Evolutionary conservation across 2,888 invertebrate genomes (phyloP).

Genomic region (Apantesis nais): DNA sequence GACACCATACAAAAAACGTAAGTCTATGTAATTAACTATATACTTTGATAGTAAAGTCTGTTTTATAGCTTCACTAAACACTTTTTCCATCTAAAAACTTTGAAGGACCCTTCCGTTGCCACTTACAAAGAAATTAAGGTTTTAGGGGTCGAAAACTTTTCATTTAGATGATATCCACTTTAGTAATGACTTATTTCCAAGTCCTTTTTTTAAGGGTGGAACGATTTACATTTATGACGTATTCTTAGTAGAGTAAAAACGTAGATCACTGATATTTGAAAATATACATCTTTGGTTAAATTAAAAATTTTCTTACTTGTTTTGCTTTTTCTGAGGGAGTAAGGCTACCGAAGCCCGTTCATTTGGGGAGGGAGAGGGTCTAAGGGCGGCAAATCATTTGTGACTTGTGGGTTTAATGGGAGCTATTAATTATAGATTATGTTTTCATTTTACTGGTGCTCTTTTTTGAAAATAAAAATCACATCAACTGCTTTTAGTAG

Average conservation of each 20-base stretch:
- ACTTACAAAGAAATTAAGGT: slow-evolving; percentile 43
- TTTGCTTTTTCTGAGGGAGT: too few relatives aligned
- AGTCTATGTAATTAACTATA: slow-evolving; percentile 25
- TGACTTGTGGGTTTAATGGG: too few relatives aligned
- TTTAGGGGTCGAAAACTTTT: slow-evolving; percentile 41
- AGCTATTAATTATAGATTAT: too few relatives aligned
- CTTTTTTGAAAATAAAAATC: too few relatives aligned
- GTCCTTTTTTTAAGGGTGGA: slow-evolving; percentile 29
- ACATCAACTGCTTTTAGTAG: too few relatives aligned
- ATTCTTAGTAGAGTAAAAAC: slow-evolving; percentile 3
- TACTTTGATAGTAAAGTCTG: slow-evolving; percentile 21
- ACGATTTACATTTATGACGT: slow-evolving; percentile 35
- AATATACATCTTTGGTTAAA: too few relatives aligned
- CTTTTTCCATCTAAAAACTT: slow-evolving; percentile 41
- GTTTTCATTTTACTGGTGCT: too few relatives aligned
- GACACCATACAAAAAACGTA: slow-evolving; percentile 6
- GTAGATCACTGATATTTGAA: neutral
- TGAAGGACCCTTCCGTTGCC: slow-evolving; percentile 34
- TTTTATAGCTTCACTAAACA: slow-evolving; percentile 29
- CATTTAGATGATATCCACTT: slow-evolving; percentile 45
- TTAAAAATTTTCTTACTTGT: too few relatives aligned
- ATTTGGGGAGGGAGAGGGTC: too few relatives aligned
- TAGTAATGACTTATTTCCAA: slow-evolving; percentile 41
- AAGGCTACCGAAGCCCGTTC: too few relatives aligned
- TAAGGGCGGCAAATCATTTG: too few relatives aligned